Conservation (phyloP, 92 coral and sea anemone species). For the Palythoa grandis region DNA sequence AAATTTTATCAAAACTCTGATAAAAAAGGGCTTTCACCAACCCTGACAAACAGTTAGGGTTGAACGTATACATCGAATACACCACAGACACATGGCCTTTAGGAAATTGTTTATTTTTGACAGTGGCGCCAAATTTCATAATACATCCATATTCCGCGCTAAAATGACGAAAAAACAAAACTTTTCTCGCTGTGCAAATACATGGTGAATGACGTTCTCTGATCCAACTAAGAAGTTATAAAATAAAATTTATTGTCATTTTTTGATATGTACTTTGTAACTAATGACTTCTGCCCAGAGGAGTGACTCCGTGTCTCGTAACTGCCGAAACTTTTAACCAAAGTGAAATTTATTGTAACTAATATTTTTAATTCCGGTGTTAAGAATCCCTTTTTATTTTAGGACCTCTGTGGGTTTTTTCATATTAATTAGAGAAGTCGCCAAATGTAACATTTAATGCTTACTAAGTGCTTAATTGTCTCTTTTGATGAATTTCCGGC, state of each 20-base stretch:
- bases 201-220: constrained; percentile 6
- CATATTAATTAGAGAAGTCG: constrained; percentile 2
- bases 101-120: neutral
- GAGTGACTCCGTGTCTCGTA: neutral
- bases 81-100: neutral
- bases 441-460: constrained; percentile 35
- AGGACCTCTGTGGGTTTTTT: neutral
- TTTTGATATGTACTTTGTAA: neutral
- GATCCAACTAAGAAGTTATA: neutral
- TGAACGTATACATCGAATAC: neutral
- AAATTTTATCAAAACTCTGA: neutral
- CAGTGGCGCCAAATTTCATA: constrained; percentile 35
- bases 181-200: neutral
- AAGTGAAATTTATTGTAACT: neutral
- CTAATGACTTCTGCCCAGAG: neutral
- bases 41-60: neutral
- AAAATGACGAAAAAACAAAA: constrained; percentile 10
- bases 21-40: neutral
- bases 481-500: constrained; percentile 35
- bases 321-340: neutral
- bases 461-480: constrained; percentile 37
- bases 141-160: constrained; percentile 7
- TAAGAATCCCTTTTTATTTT: neutral
- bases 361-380: neutral
- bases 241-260: constrained; percentile 1